phyloP scores from a whole-genome alignment of 2,797 vertebrate genomes.

The Argentina silus region DNA sequence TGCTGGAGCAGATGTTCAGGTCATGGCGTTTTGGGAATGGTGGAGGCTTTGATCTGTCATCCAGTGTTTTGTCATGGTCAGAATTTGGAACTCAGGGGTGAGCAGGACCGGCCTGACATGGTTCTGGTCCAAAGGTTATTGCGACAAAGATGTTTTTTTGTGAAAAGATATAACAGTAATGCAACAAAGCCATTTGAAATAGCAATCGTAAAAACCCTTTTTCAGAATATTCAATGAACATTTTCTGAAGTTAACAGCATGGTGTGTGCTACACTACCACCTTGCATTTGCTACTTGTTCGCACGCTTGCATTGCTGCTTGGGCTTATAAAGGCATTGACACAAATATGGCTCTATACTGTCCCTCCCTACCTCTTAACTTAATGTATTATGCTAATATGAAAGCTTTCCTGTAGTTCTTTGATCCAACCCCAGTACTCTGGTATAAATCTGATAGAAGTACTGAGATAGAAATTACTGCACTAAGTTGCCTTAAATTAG shows the following conservation, averaged over 20 bases:
- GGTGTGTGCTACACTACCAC: neutral
- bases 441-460: neutral
- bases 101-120: neutral
- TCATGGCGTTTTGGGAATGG: neutral
- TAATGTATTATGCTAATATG: neutral
- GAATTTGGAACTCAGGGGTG: neutral
- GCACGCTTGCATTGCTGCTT: neutral
- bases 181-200: neutral
- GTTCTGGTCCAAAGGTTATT: neutral
- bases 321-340: neutral
- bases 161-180: neutral
- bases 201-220: neutral
- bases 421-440: neutral
- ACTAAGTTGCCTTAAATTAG: neutral
- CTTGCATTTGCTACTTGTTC: neutral
- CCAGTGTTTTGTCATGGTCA: neutral
- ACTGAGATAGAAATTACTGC: neutral
- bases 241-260: neutral
- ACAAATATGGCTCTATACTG: neutral
- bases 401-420: neutral
- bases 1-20: slow-evolving; percentile 13
- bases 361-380: too few species aligned
- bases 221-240: neutral
- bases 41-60: slow-evolving; percentile 2
- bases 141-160: neutral